Evolutionary conservation across 2,888 invertebrate genomes (phyloP).

Genomic region (Clitarchus hookeri): DNA sequence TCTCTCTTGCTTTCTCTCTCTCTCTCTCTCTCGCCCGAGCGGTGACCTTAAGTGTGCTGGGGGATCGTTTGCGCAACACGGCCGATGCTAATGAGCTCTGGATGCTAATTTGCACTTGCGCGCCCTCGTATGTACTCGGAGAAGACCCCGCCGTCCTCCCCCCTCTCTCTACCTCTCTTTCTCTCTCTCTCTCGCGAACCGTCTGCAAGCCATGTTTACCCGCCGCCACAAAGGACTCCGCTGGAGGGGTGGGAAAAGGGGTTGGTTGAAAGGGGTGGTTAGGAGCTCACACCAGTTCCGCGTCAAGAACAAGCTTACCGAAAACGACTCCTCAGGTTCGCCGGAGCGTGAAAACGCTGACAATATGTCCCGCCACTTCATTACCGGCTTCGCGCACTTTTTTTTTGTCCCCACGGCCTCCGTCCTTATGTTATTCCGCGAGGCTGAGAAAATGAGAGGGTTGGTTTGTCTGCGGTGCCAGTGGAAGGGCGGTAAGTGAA

Average conservation of each 20-base stretch:
- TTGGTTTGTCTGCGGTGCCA: neutral
- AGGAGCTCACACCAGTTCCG: neutral
- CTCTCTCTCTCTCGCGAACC: neutral
- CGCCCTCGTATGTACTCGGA: neutral
- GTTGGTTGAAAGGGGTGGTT: neutral
- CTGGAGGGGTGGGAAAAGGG: neutral
- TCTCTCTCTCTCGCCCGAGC: too few species aligned
- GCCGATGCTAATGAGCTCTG: neutral
- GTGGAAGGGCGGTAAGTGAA: too few species aligned
- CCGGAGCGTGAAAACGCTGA: neutral
- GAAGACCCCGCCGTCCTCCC: neutral
- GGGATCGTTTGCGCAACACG: neutral
- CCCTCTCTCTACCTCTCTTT: too few species aligned
- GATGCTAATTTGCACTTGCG: neutral
- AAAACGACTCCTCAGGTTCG: neutral
- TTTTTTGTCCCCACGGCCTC: neutral
- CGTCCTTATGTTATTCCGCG: neutral
- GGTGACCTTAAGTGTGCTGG: neutral
- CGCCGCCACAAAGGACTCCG: neutral
- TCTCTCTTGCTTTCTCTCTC: too few species aligned
- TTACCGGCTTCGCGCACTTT: neutral
- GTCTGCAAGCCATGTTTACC: slow-evolving; percentile 14
- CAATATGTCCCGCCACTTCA: neutral
- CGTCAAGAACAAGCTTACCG: neutral
- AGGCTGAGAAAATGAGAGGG: neutral